These are phyloP conservation scores for Dicyrtoma fusca DNA, from an alignment of 2,888 invertebrate species.

Conservation along the genomic window DNA sequence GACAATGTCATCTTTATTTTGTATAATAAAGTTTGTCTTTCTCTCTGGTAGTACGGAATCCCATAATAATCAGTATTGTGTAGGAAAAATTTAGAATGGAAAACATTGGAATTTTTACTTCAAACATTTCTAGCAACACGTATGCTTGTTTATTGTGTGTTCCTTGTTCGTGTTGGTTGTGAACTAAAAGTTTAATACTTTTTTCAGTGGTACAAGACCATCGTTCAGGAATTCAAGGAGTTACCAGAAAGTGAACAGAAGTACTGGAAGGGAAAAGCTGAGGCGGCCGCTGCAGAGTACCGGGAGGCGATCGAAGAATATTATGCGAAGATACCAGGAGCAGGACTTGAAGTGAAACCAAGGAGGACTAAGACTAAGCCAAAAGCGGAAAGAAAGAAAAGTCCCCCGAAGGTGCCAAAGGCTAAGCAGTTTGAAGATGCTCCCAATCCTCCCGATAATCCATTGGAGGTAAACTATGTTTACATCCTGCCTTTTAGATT, in stretches of 20 bases:
- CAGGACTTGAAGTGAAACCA: neutral
- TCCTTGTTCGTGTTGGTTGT: too few relatives aligned
- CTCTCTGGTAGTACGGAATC: too few relatives aligned
- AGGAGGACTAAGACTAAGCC: neutral
- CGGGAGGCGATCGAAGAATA: constrained; percentile 39
- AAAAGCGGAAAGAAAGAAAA: neutral
- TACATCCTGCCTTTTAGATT: too few relatives aligned
- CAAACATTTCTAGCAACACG: too few relatives aligned
- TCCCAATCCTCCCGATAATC: constrained; percentile 43
- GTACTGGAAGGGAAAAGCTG: constrained; percentile 24
- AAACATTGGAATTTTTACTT: too few relatives aligned
- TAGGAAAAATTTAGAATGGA: too few relatives aligned
- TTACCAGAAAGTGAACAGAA: constrained; percentile 30
- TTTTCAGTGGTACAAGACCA: constrained; percentile 11
- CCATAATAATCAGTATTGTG: too few relatives aligned
- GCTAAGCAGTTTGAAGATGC: constrained; percentile 43
- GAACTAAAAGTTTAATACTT: too few relatives aligned
- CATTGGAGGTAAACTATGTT: constrained; percentile 47
- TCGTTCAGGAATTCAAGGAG: neutral
- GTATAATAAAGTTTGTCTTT: too few relatives aligned
- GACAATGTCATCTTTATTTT: too few relatives aligned
- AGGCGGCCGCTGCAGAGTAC: constrained; percentile 34
- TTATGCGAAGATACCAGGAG: constrained; percentile 30
- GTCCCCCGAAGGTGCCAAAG: neutral
- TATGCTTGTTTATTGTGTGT: too few relatives aligned